A percentile compares a stretch with the other conserved stretches of the same genome.
These are phyloP conservation scores for Cygnus olor DNA, from an alignment of 2,797 vertebrate species.

Conservation along the genomic window DNA sequence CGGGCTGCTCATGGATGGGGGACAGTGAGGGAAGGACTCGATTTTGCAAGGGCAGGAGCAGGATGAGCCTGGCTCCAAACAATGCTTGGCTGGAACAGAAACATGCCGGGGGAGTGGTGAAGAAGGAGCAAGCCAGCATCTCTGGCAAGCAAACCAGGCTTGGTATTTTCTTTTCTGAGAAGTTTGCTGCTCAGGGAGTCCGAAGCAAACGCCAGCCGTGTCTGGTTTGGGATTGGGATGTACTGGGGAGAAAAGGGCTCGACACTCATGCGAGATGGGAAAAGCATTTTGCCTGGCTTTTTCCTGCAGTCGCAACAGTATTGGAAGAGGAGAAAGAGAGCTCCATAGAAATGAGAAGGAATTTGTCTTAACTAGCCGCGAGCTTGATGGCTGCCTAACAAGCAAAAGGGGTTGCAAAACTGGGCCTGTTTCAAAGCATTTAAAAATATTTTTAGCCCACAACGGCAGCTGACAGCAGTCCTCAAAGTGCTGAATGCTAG, in stretches of 20 bases:
- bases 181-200: not conserved
- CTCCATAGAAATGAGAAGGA: not conserved
- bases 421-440: constrained; percentile 11
- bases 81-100: not conserved
- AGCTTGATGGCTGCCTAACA: not conserved
- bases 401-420: not conserved
- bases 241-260: not conserved
- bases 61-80: not conserved
- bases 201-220: not conserved
- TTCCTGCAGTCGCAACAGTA: not conserved
- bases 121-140: not conserved
- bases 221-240: not conserved
- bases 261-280: not conserved
- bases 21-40: not conserved
- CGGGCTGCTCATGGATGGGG: not conserved
- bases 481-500: constrained; percentile 4
- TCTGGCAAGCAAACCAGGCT: not conserved
- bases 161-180: not conserved
- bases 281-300: not conserved
- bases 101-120: rapidly evolving
- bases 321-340: not conserved
- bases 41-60: not conserved
- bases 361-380: not conserved
- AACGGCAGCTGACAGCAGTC: constrained; percentile 35
- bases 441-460: not conserved